These are phyloP conservation scores for Xerus inauris DNA, from an alignment of 2,113 vertebrate genomes.

Conservation along the genomic window DNA sequence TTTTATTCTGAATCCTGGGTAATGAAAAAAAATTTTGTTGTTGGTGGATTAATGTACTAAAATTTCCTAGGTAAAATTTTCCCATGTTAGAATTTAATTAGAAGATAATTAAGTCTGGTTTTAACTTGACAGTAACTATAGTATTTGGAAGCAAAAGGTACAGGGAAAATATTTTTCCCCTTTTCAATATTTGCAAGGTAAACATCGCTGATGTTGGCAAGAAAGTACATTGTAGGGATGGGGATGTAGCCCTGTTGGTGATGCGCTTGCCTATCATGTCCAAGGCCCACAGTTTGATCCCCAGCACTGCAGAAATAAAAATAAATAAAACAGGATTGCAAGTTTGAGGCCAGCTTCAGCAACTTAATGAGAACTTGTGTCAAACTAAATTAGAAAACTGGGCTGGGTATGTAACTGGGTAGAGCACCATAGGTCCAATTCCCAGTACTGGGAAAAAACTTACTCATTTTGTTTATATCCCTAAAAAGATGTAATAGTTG, in stretches of 20 bases:
- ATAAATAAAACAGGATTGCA: too few species aligned
- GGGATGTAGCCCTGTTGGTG: not conserved
- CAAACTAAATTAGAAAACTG: too few species aligned
- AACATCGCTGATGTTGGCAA: not conserved
- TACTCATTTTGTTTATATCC: not conserved
- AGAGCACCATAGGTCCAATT: too few species aligned
- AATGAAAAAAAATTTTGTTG: not conserved
- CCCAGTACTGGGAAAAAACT: too few species aligned
- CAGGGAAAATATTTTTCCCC: not conserved
- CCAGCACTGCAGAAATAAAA: not conserved
- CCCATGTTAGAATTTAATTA: conserved; percentile 42
- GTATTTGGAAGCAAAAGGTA: not conserved
- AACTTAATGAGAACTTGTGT: too few species aligned
- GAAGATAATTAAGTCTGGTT: conserved; percentile 12
- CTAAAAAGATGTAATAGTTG: not conserved
- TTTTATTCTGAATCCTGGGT: conserved; percentile 44
- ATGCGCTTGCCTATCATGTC: not conserved
- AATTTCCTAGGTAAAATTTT: not conserved
- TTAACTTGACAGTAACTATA: not conserved
- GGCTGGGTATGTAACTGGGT: too few species aligned
- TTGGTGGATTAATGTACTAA: not conserved
- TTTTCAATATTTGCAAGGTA: not conserved
- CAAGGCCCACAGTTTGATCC: not conserved
- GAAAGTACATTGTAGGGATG: not conserved
- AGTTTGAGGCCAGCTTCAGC: too few species aligned